phyloP scores from a whole-genome alignment of 2,797 vertebrate genomes.

The Helicolenus hilgendorfi region DNA sequence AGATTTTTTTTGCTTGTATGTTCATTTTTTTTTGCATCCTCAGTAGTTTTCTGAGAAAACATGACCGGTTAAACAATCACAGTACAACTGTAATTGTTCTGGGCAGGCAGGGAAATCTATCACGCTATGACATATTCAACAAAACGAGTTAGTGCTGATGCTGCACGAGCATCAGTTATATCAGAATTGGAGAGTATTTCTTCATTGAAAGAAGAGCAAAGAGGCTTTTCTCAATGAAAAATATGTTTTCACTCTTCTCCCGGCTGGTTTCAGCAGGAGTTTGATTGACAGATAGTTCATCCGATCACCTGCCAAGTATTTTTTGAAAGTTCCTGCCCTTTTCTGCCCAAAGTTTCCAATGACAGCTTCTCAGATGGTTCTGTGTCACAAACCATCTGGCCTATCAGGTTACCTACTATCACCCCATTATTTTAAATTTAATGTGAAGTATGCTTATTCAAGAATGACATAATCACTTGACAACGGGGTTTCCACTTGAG shows the following conservation, averaged over 20 bases:
- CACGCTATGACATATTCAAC: not conserved
- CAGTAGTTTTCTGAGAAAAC: not conserved
- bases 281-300: too few relatives aligned
- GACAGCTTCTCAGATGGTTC: not conserved
- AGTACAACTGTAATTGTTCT: not conserved
- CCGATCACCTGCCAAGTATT: too few relatives aligned
- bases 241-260: too few relatives aligned
- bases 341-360: not conserved
- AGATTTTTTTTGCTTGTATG: not conserved
- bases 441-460: slow-evolving; percentile 17
- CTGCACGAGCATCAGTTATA: too few relatives aligned
- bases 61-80: too few relatives aligned
- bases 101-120: not conserved
- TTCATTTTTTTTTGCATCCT: not conserved
- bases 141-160: not conserved
- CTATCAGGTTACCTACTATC: not conserved
- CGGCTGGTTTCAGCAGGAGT: too few relatives aligned
- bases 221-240: too few relatives aligned
- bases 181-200: too few relatives aligned
- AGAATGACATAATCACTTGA: slow-evolving; percentile 65
- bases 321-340: too few relatives aligned
- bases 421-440: slow-evolving; percentile 9
- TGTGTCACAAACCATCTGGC: not conserved
- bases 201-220: too few relatives aligned
- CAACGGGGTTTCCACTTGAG: slow-evolving; percentile 76